Conservation (phyloP, 2,797 vertebrate species). For the Anolis apletophallus region DNA sequence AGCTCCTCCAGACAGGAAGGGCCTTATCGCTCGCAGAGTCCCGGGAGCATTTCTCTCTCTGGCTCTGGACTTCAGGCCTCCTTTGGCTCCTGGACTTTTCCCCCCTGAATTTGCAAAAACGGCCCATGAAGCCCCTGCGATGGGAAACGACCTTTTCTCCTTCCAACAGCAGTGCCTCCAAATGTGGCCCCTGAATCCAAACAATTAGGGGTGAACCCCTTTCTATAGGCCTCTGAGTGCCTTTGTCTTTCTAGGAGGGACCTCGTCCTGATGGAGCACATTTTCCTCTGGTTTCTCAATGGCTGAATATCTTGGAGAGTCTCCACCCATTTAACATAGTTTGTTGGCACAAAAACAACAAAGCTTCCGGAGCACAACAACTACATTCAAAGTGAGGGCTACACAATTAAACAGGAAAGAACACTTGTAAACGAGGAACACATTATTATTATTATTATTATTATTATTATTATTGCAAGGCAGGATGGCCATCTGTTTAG, state of each 20-base stretch:
- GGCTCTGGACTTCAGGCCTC: neutral
- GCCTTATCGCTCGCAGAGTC: conserved; percentile 17
- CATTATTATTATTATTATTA: too few relatives aligned
- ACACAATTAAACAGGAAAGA: too few relatives aligned
- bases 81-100: neutral
- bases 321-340: too few relatives aligned
- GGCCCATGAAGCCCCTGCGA: neutral
- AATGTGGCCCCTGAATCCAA: neutral
- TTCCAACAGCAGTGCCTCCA: neutral
- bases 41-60: conserved; percentile 11
- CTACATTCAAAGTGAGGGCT: too few relatives aligned
- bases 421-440: too few relatives aligned
- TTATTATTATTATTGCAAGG: too few relatives aligned
- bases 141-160: neutral
- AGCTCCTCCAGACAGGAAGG: conserved; percentile 33
- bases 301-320: too few relatives aligned
- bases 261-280: too few relatives aligned
- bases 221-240: neutral
- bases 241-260: neutral
- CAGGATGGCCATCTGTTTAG: too few relatives aligned
- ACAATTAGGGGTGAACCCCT: neutral
- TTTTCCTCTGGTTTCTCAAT: too few relatives aligned
- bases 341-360: too few relatives aligned
- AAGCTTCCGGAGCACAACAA: too few relatives aligned
- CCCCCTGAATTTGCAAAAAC: conserved; percentile 1